phyloP scores from a whole-genome alignment of 2,888 invertebrate species.

The Tortricodes alternella region DNA sequence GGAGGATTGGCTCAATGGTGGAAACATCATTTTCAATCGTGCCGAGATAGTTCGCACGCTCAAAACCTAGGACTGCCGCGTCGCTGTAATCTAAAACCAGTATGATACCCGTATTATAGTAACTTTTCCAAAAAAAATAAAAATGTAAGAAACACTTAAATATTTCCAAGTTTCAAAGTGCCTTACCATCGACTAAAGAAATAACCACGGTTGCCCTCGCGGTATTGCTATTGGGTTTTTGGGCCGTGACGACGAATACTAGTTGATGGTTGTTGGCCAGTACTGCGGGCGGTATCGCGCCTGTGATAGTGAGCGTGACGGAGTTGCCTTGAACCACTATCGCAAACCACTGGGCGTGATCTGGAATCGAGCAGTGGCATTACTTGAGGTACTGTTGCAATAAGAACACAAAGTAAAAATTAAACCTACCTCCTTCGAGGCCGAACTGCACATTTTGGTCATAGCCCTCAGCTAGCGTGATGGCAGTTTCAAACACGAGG shows the following conservation, averaged over 20 bases:
- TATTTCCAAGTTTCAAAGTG: background rate
- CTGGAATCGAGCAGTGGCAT: background rate
- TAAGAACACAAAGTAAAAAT: background rate
- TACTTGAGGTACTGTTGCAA: too few species aligned
- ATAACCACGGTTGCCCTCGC: conserved; percentile 30
- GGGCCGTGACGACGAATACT: conserved; percentile 35
- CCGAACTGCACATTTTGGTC: conserved; percentile 6
- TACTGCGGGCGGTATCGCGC: conserved; percentile 27
- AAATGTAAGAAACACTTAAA: background rate
- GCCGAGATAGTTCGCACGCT: conserved; percentile 36
- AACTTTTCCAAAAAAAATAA: too few species aligned
- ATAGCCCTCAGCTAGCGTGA: conserved; percentile 2
- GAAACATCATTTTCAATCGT: conserved; percentile 24
- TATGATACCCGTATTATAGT: conserved; percentile 36
- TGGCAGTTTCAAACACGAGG: conserved; percentile 3
- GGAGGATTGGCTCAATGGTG: conserved; percentile 29
- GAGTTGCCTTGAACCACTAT: conserved; percentile 22
- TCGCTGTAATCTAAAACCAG: conserved; percentile 34
- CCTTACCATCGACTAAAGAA: conserved; percentile 2
- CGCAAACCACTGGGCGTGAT: conserved; percentile 29
- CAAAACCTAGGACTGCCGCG: conserved; percentile 35
- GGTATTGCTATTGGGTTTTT: conserved; percentile 23
- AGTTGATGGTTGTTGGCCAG: conserved; percentile 35
- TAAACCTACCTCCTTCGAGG: conserved; percentile 7
- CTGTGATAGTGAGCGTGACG: conserved; percentile 23